These are phyloP conservation scores for Neotoxoptera formosana DNA, from an alignment of 1,140 invertebrate species.

Conservation along the genomic window DNA sequence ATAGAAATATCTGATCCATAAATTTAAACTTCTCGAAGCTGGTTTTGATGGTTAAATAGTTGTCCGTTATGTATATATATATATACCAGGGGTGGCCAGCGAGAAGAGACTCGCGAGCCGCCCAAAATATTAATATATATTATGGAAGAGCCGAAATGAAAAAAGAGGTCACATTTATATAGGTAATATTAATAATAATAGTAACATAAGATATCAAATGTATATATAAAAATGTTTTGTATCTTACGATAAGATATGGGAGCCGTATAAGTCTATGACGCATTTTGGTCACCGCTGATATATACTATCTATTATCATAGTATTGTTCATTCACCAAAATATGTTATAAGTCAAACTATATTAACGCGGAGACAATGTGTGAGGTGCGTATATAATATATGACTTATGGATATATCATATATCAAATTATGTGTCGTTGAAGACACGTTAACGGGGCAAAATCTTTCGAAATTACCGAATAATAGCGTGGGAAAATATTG, in stretches of 20 bases:
- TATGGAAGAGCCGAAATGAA: too few species aligned
- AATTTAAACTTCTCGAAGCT: background rate
- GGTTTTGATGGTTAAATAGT: background rate
- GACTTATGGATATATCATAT: background rate
- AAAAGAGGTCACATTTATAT: too few species aligned
- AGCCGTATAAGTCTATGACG: too few species aligned
- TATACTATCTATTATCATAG: too few species aligned
- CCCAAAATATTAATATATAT: too few species aligned
- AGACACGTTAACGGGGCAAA: background rate
- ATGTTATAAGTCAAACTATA: background rate
- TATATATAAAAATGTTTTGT: too few species aligned
- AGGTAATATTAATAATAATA: too few species aligned
- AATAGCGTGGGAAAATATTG: constrained; percentile 32
- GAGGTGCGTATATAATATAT: background rate
- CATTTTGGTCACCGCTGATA: too few species aligned
- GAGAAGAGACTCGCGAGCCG: too few species aligned
- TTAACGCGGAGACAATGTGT: background rate
- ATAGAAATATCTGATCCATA: background rate
- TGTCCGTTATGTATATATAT: background rate
- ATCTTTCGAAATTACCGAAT: background rate
- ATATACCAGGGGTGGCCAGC: too few species aligned
- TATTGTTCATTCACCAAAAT: background rate
- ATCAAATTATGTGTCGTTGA: background rate
- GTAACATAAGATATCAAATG: too few species aligned
- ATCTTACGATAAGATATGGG: too few species aligned